Base-by-base conservation (phyloP, 2,113 vertebrate genomes). In the Calyptomena viridis region DNA sequence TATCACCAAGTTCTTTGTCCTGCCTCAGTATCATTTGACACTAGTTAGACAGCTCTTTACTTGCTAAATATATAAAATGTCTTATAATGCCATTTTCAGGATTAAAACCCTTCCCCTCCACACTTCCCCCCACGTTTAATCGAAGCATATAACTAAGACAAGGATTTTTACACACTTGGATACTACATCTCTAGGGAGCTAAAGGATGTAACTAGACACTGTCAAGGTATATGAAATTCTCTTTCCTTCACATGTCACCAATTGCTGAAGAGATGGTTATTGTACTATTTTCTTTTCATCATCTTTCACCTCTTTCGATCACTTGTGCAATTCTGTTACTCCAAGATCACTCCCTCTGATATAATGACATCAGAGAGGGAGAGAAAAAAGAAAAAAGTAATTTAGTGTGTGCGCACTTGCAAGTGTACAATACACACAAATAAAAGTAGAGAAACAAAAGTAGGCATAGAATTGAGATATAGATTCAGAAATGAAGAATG, bases 301-400 rank as follows among this genome's bases (percentile, higher is more conserved):
- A 16, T 56, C 16, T 59, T 79, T 13, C 6, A 8, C 18, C 17
- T 59, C 47, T 59, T 44, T 5, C 9, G 50, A 47, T 68, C 75
- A 68, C 64, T 87, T 56, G 23, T 2, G 3, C 1, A 6, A 7
- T 62, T 84, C 74, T 16, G 27, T 64, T 71, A 63, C 8, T 17
- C n/a, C 27, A 85, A 30, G 40, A 64, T 67, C 33, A 49, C 55
- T 63, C 18, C 14, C 33, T 52, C 30, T 30, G 2, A 46, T 25
- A 63, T 3, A 50, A 58, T 5, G 6, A 67, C 4, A 42, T 19
- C 35, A 44, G 1, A 52, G 28, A 11, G 28, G n/a, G 30, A 20
- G 14, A 17, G 8, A 0, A 0, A 5, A 31, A 42, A 44, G 11
- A 27, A 31, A 49, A 62, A 2, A 42, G 3, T 56, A n/a, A 55